Evolutionary conservation across 2,113 vertebrate species (phyloP), one percentile per base, ranked within the genome.

Genomic region (Scytalopus superciliaris): DNA sequence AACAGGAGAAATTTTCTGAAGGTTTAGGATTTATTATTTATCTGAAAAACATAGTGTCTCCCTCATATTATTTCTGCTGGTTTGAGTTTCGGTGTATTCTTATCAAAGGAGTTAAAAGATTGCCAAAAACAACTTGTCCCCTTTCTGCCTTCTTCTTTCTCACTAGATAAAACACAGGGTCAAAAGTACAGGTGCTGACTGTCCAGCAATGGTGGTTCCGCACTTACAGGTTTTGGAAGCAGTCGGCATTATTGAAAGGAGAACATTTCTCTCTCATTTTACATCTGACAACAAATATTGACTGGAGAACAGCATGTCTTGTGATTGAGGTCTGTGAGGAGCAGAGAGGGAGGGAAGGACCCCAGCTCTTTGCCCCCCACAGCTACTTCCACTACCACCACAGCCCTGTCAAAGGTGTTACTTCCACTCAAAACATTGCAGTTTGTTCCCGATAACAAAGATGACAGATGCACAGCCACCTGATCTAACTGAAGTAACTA

Each of bases 391-490:
- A 35, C 30, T 75, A 31, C 35, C 24, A 42, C 62, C 45, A 18
- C 0, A 30, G 0, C 9, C 19, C 14, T 2, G 3, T 27, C 22
- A 55, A 68, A 27, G 2, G 3, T 0, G 0, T 19, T 62, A 27
- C 39, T 50, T 28, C 33, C 35, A 27, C 49, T 55, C 15, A 42
- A 27, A 81, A 47, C 5, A 7, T 2, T 21, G 31, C n/a, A 49
- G 24, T 33, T 76, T 25, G 5, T 17, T 19, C 28, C 44, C 0
- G 0, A 15, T 23, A 64, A n/a, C 49, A 59, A 66, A 57, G 45
- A 8, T 0, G 0, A 33, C 7, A 63, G 14, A 16, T 33, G 23
- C 18, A 24, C 1, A 60, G 31, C 15, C 0, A 0, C 35, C 39
- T 66, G 12, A 45, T 24, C 30, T 55, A 33, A 62, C 45, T 8